These are phyloP conservation scores for Oreortyx pictus DNA, from an alignment of 2,797 vertebrate genomes.

Conservation along the genomic window DNA sequence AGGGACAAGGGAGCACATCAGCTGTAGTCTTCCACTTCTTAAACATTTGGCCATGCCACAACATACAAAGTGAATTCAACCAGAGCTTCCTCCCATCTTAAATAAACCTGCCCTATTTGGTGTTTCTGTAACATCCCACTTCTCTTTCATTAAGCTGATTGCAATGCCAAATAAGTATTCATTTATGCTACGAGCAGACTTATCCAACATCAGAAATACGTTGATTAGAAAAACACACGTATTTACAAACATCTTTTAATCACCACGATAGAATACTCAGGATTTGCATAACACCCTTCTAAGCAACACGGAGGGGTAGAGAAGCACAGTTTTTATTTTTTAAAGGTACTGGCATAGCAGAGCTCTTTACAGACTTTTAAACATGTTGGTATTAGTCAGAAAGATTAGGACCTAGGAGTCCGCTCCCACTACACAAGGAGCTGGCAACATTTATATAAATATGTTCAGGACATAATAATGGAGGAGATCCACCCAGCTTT, in stretches of 20 bases:
- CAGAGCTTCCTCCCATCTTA: constrained; percentile 12
- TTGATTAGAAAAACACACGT: constrained; percentile 49
- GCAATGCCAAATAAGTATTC: constrained; percentile 44
- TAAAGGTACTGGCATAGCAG: constrained; percentile 30
- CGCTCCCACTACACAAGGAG: not conserved
- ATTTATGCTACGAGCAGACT: constrained; percentile 52
- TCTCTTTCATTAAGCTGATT: constrained; percentile 34
- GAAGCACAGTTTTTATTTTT: not conserved
- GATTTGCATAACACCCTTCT: constrained; percentile 8
- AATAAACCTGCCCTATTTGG: constrained; percentile 28
- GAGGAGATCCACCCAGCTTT: not conserved
- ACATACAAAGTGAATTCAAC: not conserved
- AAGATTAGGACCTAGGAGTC: not conserved
- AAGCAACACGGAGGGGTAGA: not conserved
- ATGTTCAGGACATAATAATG: not conserved
- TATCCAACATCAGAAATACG: constrained; percentile 40
- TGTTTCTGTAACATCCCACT: constrained; percentile 49
- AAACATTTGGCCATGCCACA: not conserved
- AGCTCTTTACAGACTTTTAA: not conserved
- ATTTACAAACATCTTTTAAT: constrained; percentile 72
- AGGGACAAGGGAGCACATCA: not conserved
- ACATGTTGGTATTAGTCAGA: not conserved
- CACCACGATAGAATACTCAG: constrained; percentile 33
- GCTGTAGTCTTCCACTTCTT: not conserved
- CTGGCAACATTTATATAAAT: not conserved